A percentile compares a stretch with the other conserved stretches of the same genome.
Evolutionary conservation across 2,113 vertebrate genomes (phyloP).

Genomic region (Pollachius pollachius): DNA sequence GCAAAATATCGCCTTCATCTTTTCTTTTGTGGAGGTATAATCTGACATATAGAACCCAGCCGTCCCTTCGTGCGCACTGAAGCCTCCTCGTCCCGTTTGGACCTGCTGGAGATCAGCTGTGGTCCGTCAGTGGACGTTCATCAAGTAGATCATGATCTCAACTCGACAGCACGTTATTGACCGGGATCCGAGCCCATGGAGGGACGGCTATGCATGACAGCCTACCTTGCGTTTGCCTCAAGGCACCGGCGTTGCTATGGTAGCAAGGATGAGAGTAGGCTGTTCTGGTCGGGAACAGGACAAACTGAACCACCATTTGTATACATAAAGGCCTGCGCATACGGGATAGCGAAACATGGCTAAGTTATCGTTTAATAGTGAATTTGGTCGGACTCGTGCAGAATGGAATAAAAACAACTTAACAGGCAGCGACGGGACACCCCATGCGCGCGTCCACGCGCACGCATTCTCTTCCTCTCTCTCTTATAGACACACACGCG

Average conservation of each 20-base stretch:
- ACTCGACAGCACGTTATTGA: constrained; percentile 29
- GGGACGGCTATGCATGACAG: constrained; percentile 45
- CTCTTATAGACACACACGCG: constrained; percentile 14
- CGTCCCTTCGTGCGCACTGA: too few relatives aligned
- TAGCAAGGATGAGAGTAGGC: constrained; percentile 73
- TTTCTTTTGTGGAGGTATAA: too few relatives aligned
- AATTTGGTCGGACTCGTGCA: constrained; percentile 31
- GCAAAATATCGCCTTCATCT: too few relatives aligned
- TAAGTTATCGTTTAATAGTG: constrained; percentile 50
- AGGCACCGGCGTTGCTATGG: constrained; percentile 81
- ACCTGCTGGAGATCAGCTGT: too few relatives aligned
- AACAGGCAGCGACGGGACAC: constrained; percentile 53
- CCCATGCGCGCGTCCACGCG: constrained; percentile 25
- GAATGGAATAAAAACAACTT: constrained; percentile 47
- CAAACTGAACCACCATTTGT: constrained; percentile 59
- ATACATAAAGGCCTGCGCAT: constrained; percentile 33
- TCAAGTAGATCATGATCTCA: too few relatives aligned
- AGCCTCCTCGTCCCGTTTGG: too few relatives aligned
- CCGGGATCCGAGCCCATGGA: constrained; percentile 54
- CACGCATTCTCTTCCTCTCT: constrained; percentile 11
- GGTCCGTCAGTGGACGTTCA: too few relatives aligned
- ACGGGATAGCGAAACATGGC: constrained; percentile 33
- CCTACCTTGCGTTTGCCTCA: constrained; percentile 60
- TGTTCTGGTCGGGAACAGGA: constrained; percentile 66
- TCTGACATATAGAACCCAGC: too few relatives aligned